These are phyloP conservation scores for Xanthorhoe designata DNA, from an alignment of 2,888 invertebrate species.

Conservation along the genomic window DNA sequence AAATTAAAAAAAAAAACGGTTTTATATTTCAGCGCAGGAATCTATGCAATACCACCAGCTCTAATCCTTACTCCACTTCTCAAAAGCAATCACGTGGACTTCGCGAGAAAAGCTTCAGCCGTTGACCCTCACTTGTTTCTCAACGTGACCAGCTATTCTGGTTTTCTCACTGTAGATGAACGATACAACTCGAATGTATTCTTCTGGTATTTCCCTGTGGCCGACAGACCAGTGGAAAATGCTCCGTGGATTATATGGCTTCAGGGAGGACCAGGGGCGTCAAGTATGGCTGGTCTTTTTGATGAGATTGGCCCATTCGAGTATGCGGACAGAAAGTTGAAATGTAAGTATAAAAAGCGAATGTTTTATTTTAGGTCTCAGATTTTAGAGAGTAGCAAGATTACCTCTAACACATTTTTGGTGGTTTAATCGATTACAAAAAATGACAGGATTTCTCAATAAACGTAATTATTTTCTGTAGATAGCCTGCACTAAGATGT, in stretches of 20 bases:
- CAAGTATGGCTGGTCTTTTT: constrained; percentile 81
- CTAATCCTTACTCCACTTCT: constrained; percentile 66
- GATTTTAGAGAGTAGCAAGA: too few relatives aligned
- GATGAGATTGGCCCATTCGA: constrained; percentile 74
- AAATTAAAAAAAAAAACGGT: too few relatives aligned
- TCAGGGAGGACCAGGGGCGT: constrained; percentile 93
- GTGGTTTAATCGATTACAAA: too few relatives aligned
- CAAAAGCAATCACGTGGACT: constrained; percentile 53
- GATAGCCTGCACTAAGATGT: too few relatives aligned
- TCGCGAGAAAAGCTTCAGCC: constrained; percentile 59
- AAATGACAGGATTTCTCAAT: too few relatives aligned
- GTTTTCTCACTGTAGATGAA: constrained; percentile 89
- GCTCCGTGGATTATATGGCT: constrained; percentile 93
- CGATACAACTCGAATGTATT: constrained; percentile 90
- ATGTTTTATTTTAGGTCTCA: too few relatives aligned
- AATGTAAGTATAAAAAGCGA: constrained; percentile 57
- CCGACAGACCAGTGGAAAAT: constrained; percentile 59
- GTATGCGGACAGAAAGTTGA: constrained; percentile 49
- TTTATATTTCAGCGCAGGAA: constrained; percentile 48
- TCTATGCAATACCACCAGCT: constrained; percentile 50
- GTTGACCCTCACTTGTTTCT: constrained; percentile 66
- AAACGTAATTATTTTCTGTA: too few relatives aligned
- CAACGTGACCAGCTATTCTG: constrained; percentile 77
- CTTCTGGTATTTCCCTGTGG: constrained; percentile 93
- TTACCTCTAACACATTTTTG: too few relatives aligned